Evolutionary conservation across 2,113 vertebrate genomes (phyloP).

Genomic region (Noctilio leporinus): DNA sequence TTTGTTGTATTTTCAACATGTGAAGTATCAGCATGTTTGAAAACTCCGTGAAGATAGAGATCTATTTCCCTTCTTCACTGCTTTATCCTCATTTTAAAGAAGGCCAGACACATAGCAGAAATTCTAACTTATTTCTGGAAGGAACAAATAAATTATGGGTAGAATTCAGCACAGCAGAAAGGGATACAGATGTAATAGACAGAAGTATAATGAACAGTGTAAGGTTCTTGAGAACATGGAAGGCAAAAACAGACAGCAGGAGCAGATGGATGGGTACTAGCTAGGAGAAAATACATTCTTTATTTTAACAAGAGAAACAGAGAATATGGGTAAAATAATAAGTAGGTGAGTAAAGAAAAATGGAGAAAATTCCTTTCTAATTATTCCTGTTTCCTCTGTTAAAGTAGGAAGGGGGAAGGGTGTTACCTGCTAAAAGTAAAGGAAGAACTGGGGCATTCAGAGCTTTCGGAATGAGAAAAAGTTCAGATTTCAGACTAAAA

Average conservation of each 20-base stretch:
- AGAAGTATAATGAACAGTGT: neutral
- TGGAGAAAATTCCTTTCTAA: neutral
- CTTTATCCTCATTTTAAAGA: neutral
- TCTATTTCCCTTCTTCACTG: neutral
- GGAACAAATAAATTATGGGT: neutral
- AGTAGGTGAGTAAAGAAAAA: neutral
- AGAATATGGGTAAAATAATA: neutral
- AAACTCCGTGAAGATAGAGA: neutral
- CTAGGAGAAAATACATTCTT: neutral
- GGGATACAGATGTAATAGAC: neutral
- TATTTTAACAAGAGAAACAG: neutral
- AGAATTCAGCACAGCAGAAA: neutral
- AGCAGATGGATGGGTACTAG: neutral
- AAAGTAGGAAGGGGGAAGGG: neutral
- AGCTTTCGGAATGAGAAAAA: neutral
- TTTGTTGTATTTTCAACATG: neutral
- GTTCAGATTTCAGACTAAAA: neutral
- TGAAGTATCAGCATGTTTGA: neutral
- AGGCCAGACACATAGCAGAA: neutral
- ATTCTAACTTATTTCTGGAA: neutral
- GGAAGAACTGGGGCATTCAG: neutral
- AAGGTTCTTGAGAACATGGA: neutral
- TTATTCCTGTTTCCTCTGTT: neutral
- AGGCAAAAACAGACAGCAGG: neutral
- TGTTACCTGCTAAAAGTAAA: neutral